Evolutionary conservation across 1,140 invertebrate genomes (phyloP).

Genomic region (Drosophila persimilis): DNA sequence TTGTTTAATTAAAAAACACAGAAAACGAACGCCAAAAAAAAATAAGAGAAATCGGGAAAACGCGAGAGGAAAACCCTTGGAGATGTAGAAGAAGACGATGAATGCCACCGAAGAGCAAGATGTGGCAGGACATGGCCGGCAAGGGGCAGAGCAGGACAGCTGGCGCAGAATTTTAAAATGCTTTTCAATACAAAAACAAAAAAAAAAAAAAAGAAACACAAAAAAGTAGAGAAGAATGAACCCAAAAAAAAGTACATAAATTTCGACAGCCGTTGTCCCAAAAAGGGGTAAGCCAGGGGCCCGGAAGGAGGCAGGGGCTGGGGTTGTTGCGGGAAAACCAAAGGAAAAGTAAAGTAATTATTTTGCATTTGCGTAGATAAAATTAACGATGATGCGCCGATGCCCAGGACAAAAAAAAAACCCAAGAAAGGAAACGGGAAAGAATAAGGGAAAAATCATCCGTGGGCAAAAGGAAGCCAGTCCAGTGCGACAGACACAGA

Average conservation of each 20-base stretch:
- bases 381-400: constrained; percentile 73
- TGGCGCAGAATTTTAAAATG: constrained; percentile 76
- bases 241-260: constrained; percentile 65
- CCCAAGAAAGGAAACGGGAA: constrained; percentile 16
- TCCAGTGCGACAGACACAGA: constrained; percentile 3
- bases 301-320: not conserved
- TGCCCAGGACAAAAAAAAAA: constrained; percentile 12
- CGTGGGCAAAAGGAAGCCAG: not conserved
- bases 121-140: not conserved
- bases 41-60: constrained; percentile 37
- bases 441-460: not conserved
- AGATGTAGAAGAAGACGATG: constrained; percentile 20
- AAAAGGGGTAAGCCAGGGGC: constrained; percentile 5
- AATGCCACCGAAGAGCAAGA: constrained; percentile 5
- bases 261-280: constrained; percentile 63
- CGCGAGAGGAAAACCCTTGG: constrained; percentile 10
- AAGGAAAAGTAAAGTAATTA: constrained; percentile 81
- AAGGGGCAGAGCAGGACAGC: constrained; percentile 52
- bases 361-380: constrained; percentile 81
- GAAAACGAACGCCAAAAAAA: constrained; percentile 50
- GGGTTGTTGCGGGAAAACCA: constrained; percentile 43
- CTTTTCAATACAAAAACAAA: constrained; percentile 64
- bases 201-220: not conserved
- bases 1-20: constrained; percentile 80
- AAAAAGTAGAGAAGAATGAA: constrained; percentile 22